A percentile compares a stretch with the other conserved stretches of the same genome.
phyloP scores from a whole-genome alignment of 2,888 invertebrate species.

The Ophonus ardosiacus region DNA sequence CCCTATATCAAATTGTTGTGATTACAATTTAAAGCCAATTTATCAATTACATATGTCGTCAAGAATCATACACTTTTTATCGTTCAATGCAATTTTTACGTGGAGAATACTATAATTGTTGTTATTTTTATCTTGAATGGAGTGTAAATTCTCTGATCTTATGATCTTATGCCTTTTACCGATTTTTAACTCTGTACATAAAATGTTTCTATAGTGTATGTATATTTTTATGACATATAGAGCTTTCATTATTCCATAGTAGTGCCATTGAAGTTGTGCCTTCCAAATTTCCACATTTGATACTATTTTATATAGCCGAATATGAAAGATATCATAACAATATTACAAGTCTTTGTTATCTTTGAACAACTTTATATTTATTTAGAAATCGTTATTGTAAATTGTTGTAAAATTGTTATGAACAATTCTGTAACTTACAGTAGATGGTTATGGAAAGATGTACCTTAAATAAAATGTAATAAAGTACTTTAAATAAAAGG shows the following conservation, averaged over 20 bases:
- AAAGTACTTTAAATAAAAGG: conserved; percentile 63
- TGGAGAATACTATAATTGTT: too few relatives aligned
- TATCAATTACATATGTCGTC: too few relatives aligned
- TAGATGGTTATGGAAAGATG: conserved; percentile 63
- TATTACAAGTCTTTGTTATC: conserved; percentile 52
- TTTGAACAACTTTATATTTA: conserved; percentile 34
- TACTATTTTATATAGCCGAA: conserved; percentile 57
- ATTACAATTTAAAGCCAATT: too few relatives aligned
- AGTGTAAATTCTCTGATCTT: background rate
- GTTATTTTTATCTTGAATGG: background rate
- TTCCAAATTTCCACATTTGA: conserved; percentile 20
- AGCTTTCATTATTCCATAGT: conserved; percentile 64
- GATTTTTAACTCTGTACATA: conserved; percentile 50
- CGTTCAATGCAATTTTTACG: too few relatives aligned
- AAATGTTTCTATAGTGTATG: conserved; percentile 33
- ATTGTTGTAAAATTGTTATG: conserved; percentile 63
- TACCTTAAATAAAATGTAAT: conserved; percentile 64
- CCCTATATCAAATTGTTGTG: too few relatives aligned
- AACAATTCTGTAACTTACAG: conserved; percentile 58
- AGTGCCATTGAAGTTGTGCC: conserved; percentile 69
- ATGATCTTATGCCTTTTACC: conserved; percentile 44
- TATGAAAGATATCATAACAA: conserved; percentile 45
- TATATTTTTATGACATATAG: conserved; percentile 38
- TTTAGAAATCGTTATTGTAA: conserved; percentile 54
- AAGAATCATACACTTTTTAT: too few relatives aligned